Percentiles rank a stretch among this genome's conserved stretches.
Evolutionary conservation across 2,113 vertebrate genomes (phyloP).

Genomic region (Paradisaea rubra): DNA sequence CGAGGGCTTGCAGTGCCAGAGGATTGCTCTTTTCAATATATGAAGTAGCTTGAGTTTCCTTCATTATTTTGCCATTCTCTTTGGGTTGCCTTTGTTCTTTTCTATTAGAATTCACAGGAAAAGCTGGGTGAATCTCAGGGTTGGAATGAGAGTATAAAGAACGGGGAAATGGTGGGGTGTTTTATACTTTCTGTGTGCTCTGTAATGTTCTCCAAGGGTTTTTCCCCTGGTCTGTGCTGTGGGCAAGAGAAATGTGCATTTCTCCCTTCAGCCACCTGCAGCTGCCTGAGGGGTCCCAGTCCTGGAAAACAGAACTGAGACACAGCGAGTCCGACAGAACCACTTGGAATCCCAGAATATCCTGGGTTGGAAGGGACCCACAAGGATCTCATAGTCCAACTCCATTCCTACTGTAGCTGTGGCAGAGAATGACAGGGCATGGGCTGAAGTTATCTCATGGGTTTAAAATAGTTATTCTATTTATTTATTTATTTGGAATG

Average conservation of each 20-base stretch:
- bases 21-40: not conserved
- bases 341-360: too few relatives aligned
- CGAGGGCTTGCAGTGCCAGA: not conserved
- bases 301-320: not conserved
- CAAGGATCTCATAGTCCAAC: accelerated
- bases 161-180: accelerated
- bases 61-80: not conserved
- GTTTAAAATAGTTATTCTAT: not conserved
- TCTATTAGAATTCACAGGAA: not conserved
- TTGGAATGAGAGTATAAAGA: not conserved
- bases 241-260: not conserved
- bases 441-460: not conserved
- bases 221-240: not conserved
- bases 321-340: not conserved
- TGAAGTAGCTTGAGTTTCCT: not conserved
- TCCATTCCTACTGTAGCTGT: accelerated
- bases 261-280: not conserved
- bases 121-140: not conserved
- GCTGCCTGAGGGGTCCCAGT: not conserved
- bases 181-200: not conserved
- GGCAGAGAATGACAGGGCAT: too few relatives aligned
- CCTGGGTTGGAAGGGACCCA: not conserved
- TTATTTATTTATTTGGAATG: not conserved
- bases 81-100: not conserved
- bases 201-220: not conserved